Evolutionary conservation across 2,888 invertebrate genomes (phyloP).

Genomic region (Agrochola lychnidis): DNA sequence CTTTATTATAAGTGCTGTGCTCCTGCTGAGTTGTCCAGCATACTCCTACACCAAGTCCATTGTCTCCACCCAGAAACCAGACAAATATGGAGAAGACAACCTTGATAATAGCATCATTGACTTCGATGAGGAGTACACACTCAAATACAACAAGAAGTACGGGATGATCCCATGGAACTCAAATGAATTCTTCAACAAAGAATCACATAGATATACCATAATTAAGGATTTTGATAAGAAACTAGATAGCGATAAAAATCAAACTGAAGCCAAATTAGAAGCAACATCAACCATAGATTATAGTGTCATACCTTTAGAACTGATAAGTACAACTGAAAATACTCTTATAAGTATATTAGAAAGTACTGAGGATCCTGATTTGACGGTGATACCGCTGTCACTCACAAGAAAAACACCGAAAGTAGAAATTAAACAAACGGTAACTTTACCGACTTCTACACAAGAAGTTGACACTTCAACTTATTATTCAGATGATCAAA

Average conservation of each 20-base stretch:
- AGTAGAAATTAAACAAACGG: conserved; percentile 77
- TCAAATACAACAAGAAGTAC: conserved; percentile 83
- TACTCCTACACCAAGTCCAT: conserved; percentile 74
- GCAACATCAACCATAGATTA: conserved; percentile 78
- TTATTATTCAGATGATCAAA: conserved; percentile 62
- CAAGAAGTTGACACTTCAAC: conserved; percentile 64
- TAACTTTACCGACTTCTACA: conserved; percentile 78
- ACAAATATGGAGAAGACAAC: conserved; percentile 72
- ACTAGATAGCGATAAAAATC: conserved; percentile 57
- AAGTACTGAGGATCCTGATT: conserved; percentile 81
- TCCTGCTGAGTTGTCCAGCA: conserved; percentile 72
- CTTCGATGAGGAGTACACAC: conserved; percentile 83
- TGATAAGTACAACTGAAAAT: conserved; percentile 85
- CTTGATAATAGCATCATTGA: conserved; percentile 85
- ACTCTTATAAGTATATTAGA: conserved; percentile 76
- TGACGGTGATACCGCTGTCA: conserved; percentile 84
- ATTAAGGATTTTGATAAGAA: conserved; percentile 71
- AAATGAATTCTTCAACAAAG: conserved; percentile 77
- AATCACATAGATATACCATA: conserved; percentile 82
- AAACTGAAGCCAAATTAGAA: conserved; percentile 66
- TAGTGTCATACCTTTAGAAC: conserved; percentile 85
- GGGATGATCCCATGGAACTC: conserved; percentile 77
- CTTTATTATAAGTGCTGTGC: conserved; percentile 77
- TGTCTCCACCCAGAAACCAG: conserved; percentile 69
- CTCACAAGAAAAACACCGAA: conserved; percentile 76